A percentile compares a stretch with the other conserved stretches of the same genome.
These are phyloP conservation scores for Drosophila fuyamai DNA, from an alignment of 1,140 invertebrate species.

Conservation along the genomic window DNA sequence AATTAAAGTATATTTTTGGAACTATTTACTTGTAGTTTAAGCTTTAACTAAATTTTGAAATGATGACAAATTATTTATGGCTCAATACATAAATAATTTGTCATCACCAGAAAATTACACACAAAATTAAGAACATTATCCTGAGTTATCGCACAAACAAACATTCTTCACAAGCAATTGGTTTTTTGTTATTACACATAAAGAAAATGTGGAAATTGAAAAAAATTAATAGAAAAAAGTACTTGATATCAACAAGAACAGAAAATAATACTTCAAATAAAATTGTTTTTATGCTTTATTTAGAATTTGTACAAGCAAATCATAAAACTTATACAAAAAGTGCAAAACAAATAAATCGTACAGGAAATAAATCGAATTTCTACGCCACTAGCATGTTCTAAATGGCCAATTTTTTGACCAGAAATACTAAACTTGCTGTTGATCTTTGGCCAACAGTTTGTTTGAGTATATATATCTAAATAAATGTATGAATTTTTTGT, in stretches of 20 bases:
- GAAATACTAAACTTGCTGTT: slow-evolving; percentile 4
- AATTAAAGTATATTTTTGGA: not conserved
- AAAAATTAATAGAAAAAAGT: not conserved
- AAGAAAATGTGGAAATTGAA: not conserved
- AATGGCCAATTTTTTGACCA: not conserved
- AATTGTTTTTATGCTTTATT: too few relatives aligned
- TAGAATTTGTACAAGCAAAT: too few relatives aligned
- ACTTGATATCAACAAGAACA: too few relatives aligned
- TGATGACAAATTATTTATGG: too few relatives aligned
- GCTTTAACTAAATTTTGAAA: not conserved
- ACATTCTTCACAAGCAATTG: slow-evolving; percentile 12
- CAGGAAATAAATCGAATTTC: not conserved
- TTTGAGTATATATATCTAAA: slow-evolving; percentile 37
- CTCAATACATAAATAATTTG: slow-evolving; percentile 6
- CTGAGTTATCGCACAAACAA: slow-evolving; percentile 24
- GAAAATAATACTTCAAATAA: too few relatives aligned
- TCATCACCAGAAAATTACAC: slow-evolving; percentile 28
- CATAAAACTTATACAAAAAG: too few relatives aligned
- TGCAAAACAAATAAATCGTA: not conserved
- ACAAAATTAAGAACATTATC: slow-evolving; percentile 23
- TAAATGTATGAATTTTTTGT: slow-evolving; percentile 25
- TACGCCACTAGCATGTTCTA: not conserved
- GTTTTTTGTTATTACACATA: slow-evolving; percentile 2
- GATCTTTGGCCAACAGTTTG: slow-evolving; percentile 54
- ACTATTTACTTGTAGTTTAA: not conserved